Evolutionary conservation across 2,888 invertebrate species (phyloP).

Genomic region (Glyphotaelius pellucidus): DNA sequence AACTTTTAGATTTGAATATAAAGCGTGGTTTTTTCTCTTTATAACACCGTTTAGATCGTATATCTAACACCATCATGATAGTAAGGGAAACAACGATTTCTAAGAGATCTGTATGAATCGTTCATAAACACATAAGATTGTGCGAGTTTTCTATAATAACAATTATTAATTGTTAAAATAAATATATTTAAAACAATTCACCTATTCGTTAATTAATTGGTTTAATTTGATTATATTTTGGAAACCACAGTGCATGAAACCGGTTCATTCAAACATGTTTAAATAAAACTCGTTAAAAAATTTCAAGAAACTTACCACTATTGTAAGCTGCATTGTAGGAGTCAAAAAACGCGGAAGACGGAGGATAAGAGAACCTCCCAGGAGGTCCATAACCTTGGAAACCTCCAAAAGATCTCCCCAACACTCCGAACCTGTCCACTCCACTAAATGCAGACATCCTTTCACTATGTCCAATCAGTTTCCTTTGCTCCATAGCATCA

Average conservation of each 20-base stretch:
- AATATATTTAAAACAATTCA: no score
- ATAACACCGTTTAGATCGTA: no score
- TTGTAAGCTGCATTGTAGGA: conserved; percentile 53
- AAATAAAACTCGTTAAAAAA: not conserved
- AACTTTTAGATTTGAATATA: no score
- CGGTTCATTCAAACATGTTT: not conserved
- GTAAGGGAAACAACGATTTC: no score
- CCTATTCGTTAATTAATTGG: no score
- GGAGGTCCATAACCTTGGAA: conserved; percentile 18
- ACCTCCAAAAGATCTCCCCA: not conserved
- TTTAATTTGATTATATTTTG: not conserved
- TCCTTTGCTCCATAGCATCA: not conserved
- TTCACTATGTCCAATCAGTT: conserved; percentile 34
- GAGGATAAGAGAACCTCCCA: conserved; percentile 29
- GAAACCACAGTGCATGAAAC: not conserved
- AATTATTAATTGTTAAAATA: no score
- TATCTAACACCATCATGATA: no score
- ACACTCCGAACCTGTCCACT: conserved; percentile 50
- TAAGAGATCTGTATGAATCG: no score
- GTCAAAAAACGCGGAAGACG: conserved; percentile 44
- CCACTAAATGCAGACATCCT: conserved; percentile 55
- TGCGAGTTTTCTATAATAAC: no score
- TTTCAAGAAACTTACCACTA: conserved; percentile 56
- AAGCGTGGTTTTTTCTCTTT: no score
- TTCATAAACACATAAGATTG: not conserved